A percentile compares a stretch with the other conserved stretches of the same genome.
These are phyloP conservation scores for Danionella dracula DNA, from an alignment of 2,797 vertebrate genomes.

Conservation along the genomic window DNA sequence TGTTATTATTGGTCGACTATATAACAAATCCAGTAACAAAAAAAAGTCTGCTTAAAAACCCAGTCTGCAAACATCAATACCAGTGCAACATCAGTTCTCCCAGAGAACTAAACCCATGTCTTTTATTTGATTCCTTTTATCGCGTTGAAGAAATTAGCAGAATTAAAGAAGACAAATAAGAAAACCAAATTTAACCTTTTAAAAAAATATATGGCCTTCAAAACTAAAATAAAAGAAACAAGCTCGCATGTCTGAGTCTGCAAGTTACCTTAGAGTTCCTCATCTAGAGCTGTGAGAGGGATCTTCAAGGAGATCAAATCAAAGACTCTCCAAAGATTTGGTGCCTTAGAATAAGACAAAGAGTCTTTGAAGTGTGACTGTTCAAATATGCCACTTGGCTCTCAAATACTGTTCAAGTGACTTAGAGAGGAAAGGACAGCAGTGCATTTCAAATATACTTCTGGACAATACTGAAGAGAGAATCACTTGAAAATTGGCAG, in stretches of 20 bases:
- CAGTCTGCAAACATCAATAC: too few species aligned
- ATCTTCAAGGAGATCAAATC: slow-evolving; percentile 17
- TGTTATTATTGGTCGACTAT: too few species aligned
- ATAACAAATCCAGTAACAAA: too few species aligned
- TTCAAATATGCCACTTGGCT: slow-evolving; percentile 28
- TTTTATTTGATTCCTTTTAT: neutral
- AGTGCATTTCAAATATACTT: neutral
- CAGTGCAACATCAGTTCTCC: neutral
- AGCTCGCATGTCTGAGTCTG: neutral
- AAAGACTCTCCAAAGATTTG: slow-evolving; percentile 19
- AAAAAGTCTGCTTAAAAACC: too few species aligned
- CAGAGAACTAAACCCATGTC: neutral
- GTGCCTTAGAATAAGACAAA: slow-evolving; percentile 16
- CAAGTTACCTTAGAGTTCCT: slow-evolving; percentile 6
- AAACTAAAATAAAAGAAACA: neutral
- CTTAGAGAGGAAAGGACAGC: neutral
- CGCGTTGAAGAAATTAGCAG: neutral
- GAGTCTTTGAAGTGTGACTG: slow-evolving; percentile 28
- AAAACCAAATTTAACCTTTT: neutral
- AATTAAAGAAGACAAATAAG: neutral
- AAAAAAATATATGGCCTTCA: neutral
- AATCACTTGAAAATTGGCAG: slow-evolving; percentile 9
- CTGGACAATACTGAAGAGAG: neutral
- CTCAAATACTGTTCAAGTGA: slow-evolving; percentile 10
- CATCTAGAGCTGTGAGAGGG: neutral